Evolutionary conservation across 2,113 vertebrate genomes (phyloP), one percentile per base, ranked within the genome.

Genomic region (Thymallus thymallus): DNA sequence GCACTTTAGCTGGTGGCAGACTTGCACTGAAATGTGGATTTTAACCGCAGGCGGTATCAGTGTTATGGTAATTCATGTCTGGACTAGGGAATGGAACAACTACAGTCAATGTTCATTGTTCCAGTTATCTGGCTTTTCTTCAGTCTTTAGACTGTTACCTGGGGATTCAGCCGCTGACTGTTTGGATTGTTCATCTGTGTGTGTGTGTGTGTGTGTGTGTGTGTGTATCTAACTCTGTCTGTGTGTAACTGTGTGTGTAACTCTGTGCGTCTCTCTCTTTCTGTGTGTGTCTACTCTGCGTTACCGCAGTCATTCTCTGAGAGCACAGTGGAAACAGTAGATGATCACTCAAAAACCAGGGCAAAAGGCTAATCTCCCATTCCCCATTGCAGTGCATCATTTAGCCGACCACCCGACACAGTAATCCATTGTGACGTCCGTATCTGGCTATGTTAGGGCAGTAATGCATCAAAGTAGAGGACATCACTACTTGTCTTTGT

Each of bases 1-100:
- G 5, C 35, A 48, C 75, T 73, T 72, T 80, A 81, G 73, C 80
- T 80, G 12, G 26, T 76, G 77, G 82, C 76, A 74, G 83, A 85
- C 76, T 88, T 87, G 84, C 16, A 18, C 87, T 80, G 68, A 72
- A 89, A 82, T 76, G 73, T 84, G 79, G 78, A 78, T 70, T 82
- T 72, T 80, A 74, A 86, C 88, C 88, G 78, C 71, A 0, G 85
- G 88, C 81, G 68, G 77, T 78, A 76, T 88, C 86, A 84, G 87
- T 87, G 78, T 85, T 87, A 83, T 84, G 82, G 64, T 76, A 86
- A 87, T 87, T 84, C 79, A 22, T 0, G 6, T 83, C 85, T 80
- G 81, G 79, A 78, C 64, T 51, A 18, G 70, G 79, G 10, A 22
- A 13, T 12, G 24, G 60, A 76, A 80, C 76, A 58, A 22, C 55